Percentiles rank a stretch among this genome's conserved stretches.
These are phyloP conservation scores for Labeo catla DNA, from an alignment of 2,113 vertebrate genomes.

Conservation along the genomic window DNA sequence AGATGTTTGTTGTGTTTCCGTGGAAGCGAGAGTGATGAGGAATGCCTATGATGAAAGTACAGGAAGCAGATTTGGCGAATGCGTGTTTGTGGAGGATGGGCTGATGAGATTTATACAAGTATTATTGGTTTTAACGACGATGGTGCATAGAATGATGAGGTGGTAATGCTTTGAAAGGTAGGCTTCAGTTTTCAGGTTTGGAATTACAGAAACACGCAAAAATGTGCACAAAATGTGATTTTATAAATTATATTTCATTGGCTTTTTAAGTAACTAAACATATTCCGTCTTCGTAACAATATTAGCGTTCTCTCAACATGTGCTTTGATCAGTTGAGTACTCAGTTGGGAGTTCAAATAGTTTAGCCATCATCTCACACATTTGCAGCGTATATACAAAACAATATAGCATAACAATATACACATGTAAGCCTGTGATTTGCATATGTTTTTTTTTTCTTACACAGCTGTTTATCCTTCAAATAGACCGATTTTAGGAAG, in stretches of 20 bases:
- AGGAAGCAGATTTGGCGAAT: not conserved
- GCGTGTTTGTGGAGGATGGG: not conserved
- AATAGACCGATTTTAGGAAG: conserved; percentile 58
- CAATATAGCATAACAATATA: conserved; percentile 30
- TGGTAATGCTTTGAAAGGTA: conserved; percentile 22
- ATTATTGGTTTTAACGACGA: not conserved
- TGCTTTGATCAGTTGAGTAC: not conserved
- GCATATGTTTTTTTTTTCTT: conserved; percentile 43
- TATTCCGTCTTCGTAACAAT: conserved; percentile 46
- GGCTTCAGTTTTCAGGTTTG: conserved; percentile 44
- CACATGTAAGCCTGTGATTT: conserved; percentile 21
- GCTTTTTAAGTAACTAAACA: conserved; percentile 63
- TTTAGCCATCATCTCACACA: conserved; percentile 12
- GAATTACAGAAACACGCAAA: conserved; percentile 37
- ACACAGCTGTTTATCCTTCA: conserved; percentile 49
- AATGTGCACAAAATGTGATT: conserved; percentile 16
- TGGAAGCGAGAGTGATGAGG: conserved; percentile 15
- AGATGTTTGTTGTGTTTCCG: not conserved
- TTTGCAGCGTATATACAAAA: conserved; percentile 10
- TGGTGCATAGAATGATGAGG: not conserved
- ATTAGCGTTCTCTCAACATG: not conserved
- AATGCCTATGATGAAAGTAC: not conserved
- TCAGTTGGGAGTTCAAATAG: not conserved
- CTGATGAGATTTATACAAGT: not conserved
- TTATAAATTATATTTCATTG: not conserved